These are phyloP conservation scores for Spilosoma lubricipeda DNA, from an alignment of 2,888 invertebrate species.

Conservation along the genomic window DNA sequence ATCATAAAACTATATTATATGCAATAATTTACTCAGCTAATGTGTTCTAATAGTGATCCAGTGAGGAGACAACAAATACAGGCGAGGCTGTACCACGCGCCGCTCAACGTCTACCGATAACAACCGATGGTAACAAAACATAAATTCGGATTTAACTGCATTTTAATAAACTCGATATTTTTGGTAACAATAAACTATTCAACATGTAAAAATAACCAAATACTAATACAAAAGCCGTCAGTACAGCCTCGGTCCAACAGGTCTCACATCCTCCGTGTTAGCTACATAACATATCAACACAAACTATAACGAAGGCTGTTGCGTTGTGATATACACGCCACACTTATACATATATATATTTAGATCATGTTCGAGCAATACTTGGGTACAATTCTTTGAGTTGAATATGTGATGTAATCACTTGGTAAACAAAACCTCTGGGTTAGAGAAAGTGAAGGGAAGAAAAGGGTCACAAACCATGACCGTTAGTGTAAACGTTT, in stretches of 20 bases:
- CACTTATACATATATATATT: constrained; percentile 20
- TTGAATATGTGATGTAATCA: background rate
- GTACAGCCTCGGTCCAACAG: constrained; percentile 44
- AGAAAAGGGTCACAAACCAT: background rate
- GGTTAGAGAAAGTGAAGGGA: background rate
- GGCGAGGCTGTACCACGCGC: constrained; percentile 31
- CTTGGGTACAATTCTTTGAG: background rate
- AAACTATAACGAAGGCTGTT: constrained; percentile 44
- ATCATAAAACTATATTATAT: constrained; percentile 85
- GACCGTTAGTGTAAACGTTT: background rate
- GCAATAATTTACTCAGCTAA: constrained; percentile 83
- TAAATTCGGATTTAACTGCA: constrained; percentile 1
- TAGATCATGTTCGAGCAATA: constrained; percentile 31
- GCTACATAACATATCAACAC: constrained; percentile 65
- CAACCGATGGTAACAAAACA: constrained; percentile 5
- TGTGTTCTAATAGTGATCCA: constrained; percentile 80
- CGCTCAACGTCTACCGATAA: constrained; percentile 29
- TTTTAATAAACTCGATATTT: constrained; percentile 9
- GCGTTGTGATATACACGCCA: constrained; percentile 48
- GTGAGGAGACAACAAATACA: constrained; percentile 81
- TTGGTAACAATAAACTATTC: constrained; percentile 23
- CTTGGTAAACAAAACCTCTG: background rate
- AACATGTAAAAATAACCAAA: constrained; percentile 18
- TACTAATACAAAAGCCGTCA: background rate
- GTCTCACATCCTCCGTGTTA: constrained; percentile 63